These are phyloP conservation scores for Accipiter cooperii DNA, from an alignment of 2,113 vertebrate genomes.

Conservation along the genomic window DNA sequence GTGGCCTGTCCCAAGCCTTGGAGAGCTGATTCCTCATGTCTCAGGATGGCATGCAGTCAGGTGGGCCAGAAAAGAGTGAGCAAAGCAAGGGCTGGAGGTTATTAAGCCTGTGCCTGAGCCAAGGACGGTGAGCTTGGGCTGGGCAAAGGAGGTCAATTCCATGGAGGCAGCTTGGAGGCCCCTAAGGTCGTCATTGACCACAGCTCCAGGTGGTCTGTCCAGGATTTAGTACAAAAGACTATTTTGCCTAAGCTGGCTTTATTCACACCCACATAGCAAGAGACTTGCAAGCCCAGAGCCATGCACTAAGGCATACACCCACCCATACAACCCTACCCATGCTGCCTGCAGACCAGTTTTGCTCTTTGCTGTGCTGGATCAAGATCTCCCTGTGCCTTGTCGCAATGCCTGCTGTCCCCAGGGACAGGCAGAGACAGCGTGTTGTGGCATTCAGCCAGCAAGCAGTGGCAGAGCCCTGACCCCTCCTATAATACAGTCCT, in stretches of 20 bases:
- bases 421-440: not conserved
- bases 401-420: not conserved
- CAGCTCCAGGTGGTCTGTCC: not conserved
- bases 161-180: not conserved
- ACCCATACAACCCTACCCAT: not conserved
- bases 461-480: not conserved
- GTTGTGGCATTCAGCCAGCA: not conserved
- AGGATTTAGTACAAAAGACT: constrained; percentile 4
- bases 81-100: not conserved
- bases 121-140: not conserved
- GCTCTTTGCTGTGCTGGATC: not conserved
- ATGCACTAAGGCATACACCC: accelerated
- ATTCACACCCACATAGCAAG: not conserved
- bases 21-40: not conserved
- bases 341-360: not conserved
- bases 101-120: not conserved
- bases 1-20: not conserved
- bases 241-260: constrained; percentile 25
- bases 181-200: not conserved
- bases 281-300: not conserved
- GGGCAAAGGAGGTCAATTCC: not conserved
- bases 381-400: accelerated
- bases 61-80: not conserved
- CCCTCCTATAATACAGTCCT: not conserved
- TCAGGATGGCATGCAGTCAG: not conserved